These are phyloP conservation scores for Grammomys dolichurus DNA, from an alignment of 2,113 vertebrate genomes.

Conservation along the genomic window DNA sequence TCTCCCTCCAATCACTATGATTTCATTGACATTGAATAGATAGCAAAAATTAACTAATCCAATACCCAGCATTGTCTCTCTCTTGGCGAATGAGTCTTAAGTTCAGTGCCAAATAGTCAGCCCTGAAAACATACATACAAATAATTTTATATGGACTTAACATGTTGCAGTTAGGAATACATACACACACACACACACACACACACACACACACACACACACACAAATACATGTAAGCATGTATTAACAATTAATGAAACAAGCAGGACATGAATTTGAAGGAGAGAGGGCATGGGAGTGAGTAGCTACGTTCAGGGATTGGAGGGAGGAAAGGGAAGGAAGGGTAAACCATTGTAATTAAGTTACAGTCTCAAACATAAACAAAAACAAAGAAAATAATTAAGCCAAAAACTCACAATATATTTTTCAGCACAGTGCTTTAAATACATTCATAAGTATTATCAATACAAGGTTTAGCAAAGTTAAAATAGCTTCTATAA, in stretches of 20 bases:
- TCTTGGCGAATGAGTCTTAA: background rate
- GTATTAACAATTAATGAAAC: background rate
- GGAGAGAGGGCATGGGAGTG: rapidly evolving
- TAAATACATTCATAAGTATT: background rate
- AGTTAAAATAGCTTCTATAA: background rate
- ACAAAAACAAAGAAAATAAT: background rate
- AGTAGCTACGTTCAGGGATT: background rate
- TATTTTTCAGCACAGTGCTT: background rate
- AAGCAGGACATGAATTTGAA: background rate
- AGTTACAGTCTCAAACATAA: background rate
- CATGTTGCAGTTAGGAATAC: background rate
- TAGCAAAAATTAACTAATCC: background rate
- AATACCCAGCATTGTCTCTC: background rate
- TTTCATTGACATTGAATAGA: background rate
- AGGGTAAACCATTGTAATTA: background rate
- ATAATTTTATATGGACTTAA: background rate
- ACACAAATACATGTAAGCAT: background rate
- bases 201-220: no score
- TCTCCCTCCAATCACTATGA: background rate
- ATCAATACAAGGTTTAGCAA: background rate
- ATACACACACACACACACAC: no score
- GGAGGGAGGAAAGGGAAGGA: background rate
- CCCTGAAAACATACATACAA: background rate
- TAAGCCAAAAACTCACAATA: background rate
- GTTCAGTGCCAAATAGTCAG: background rate